These are phyloP conservation scores for Cryptotis parvus DNA, from an alignment of 2,113 vertebrate species.

Conservation along the genomic window DNA sequence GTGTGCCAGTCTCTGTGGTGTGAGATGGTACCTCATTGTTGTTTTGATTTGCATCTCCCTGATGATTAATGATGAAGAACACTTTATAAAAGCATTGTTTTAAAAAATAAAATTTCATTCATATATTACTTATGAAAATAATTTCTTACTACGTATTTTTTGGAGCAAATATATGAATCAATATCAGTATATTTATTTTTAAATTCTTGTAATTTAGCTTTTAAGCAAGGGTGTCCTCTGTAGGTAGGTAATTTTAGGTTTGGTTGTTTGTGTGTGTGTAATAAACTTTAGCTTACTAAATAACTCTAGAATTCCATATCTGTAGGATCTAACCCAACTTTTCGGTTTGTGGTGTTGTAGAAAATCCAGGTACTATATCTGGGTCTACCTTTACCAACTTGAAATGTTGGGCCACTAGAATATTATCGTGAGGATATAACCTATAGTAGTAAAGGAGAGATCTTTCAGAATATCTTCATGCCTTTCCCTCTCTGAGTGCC, in stretches of 20 bases:
- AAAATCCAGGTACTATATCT: background rate
- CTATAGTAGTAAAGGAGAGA: background rate
- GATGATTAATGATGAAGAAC: no score
- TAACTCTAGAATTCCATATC: background rate
- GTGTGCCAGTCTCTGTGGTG: no score
- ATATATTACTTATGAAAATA: background rate
- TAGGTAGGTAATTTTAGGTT: background rate
- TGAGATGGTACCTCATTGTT: no score
- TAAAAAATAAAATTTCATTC: background rate
- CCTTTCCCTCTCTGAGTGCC: background rate
- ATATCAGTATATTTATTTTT: background rate
- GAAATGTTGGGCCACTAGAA: background rate
- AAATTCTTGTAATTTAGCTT: background rate
- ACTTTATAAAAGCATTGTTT: conserved; percentile 11
- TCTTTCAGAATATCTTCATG: background rate
- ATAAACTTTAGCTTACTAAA: background rate
- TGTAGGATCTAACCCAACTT: background rate
- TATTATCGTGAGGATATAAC: background rate
- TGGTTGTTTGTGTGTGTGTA: background rate
- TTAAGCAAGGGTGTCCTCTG: background rate
- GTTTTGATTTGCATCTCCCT: no score
- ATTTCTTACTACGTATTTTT: background rate
- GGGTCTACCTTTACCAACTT: background rate
- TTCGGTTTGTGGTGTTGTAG: background rate
- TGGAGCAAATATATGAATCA: background rate